Base-by-base conservation (phyloP, 1,140 invertebrate species). In the Hylaeus anthracinus region DNA sequence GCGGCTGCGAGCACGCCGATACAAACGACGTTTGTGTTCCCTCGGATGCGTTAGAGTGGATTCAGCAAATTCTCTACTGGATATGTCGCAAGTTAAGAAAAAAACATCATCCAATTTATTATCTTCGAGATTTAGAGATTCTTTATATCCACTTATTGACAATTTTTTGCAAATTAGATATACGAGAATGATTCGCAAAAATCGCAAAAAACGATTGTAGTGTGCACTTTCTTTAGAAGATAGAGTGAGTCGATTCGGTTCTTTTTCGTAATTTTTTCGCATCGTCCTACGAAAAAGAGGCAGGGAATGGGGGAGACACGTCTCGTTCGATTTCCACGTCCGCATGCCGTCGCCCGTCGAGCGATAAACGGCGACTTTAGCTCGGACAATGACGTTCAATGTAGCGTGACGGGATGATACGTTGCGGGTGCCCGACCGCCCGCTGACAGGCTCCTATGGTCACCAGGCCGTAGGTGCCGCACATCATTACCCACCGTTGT, bases 381-480 rank as follows among this genome's bases (percentile, higher is more conserved):
- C 66, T 81, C 85, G 89, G 90, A 91, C 90, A 91, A 91, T 91
- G 87, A 88, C 85, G 89, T 88, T 91, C 90, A 92, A 92, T 93
- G 91, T 92, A 90, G 89, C 91, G 91, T 93, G 88, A 92, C 86
- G 89, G 88, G 88, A 92, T 90, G 92, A 93, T 93, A 91, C 88
- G 89, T 89, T 86, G 86, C 87, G 86, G 88, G 85, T 89, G 86
- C 76, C 83, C 76, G 83, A 84, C 89, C 90, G 76, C 91, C 90
- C 86, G 90, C 86, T 85, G 90, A 63, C 83, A 74, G 84, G 71
- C 86, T 91, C 80, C 84, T 80, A 83, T 86, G 73, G 83, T 78
- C 63, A 81, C 70, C 75, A 2, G 72, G 78, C 77, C 72, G 67
- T 74, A 85, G 90, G 90, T 87, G 85, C 89, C 88, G 89, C 90